Percentiles rank a stretch among this genome's conserved stretches.
Evolutionary conservation across 2,797 vertebrate genomes (phyloP).

Genomic region (Rhadinocentrus ornatus): DNA sequence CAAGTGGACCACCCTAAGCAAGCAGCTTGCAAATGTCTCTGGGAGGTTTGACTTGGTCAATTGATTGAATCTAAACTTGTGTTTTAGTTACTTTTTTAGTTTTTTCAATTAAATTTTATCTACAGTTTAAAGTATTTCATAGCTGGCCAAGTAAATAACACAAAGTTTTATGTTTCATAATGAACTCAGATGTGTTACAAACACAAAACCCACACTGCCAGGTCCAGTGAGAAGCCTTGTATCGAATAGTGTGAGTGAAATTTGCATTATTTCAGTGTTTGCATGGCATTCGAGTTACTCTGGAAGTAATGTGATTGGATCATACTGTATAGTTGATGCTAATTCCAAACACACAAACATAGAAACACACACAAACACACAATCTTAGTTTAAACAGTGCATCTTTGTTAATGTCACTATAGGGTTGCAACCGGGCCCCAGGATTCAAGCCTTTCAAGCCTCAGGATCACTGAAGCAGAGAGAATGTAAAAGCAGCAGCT

Average conservation of each 20-base stretch:
- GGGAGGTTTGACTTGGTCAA: not conserved
- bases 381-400: constrained; percentile 27
- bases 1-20: not conserved
- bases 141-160: not conserved
- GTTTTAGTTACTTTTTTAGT: not conserved
- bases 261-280: constrained; percentile 19
- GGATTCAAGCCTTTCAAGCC: constrained; percentile 4
- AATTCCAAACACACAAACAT: constrained; percentile 3
- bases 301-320: constrained; percentile 14
- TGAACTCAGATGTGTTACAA: constrained; percentile 7
- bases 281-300: constrained; percentile 28
- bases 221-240: constrained; percentile 6
- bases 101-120: not conserved
- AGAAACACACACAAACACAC: not conserved
- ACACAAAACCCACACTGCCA: constrained; percentile 2
- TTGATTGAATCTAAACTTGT: not conserved
- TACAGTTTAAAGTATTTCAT: constrained; percentile 1
- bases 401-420: constrained; percentile 19
- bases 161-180: not conserved
- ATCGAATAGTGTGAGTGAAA: constrained; percentile 21
- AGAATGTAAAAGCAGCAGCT: constrained; percentile 84
- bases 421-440: constrained; percentile 6
- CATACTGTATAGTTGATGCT: constrained; percentile 3
- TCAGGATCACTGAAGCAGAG: constrained; percentile 41
- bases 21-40: not conserved